A percentile compares a stretch with the other conserved stretches of the same genome.
Conservation (phyloP, 2,888 invertebrate species). For the Junonia oenone region DNA sequence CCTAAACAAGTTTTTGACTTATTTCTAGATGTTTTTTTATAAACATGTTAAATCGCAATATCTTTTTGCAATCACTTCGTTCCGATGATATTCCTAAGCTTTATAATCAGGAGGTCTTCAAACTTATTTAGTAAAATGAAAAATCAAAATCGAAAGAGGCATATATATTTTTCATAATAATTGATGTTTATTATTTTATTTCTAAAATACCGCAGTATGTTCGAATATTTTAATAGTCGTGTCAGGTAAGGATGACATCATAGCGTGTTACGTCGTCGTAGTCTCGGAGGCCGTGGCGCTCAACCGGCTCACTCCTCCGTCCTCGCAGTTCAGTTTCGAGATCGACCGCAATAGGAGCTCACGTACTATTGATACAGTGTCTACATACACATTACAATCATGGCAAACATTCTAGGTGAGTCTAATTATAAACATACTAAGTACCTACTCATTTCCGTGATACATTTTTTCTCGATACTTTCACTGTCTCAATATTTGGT, state of each 20-base stretch:
- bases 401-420: conserved; percentile 71
- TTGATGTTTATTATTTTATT: background rate
- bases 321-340: conserved; percentile 45
- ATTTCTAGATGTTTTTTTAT: background rate
- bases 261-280: conserved; percentile 31
- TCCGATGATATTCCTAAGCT: too few species aligned
- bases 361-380: conserved; percentile 40
- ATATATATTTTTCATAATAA: background rate
- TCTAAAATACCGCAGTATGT: conserved; percentile 2
- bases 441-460: too few species aligned
- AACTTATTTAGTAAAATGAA: background rate
- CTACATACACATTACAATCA: conserved; percentile 40
- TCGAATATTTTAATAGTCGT: conserved; percentile 5
- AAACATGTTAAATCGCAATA: too few species aligned
- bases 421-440: conserved; percentile 29
- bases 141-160: too few species aligned
- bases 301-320: conserved; percentile 20
- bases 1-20: background rate
- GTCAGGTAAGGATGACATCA: conserved; percentile 35
- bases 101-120: too few species aligned
- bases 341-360: conserved; percentile 45
- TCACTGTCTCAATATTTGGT: background rate
- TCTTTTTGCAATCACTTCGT: too few species aligned
- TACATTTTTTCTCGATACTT: conserved; percentile 2
- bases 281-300: conserved; percentile 33